A percentile compares a stretch with the other conserved stretches of the same genome.
Conservation (phyloP, 2,888 invertebrate genomes). For the Drosophila austrosaltans region DNA sequence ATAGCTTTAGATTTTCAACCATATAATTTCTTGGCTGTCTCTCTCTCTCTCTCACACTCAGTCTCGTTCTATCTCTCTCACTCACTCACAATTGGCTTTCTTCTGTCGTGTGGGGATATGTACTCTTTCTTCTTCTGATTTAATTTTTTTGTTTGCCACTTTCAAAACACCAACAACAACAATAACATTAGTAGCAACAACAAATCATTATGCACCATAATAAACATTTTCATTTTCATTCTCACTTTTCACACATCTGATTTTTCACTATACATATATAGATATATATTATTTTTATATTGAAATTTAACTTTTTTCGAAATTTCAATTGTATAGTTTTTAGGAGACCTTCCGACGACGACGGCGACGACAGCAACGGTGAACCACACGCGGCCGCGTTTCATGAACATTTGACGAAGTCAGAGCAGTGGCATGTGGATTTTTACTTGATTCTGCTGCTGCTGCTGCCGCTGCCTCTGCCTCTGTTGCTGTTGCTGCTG, state of each 20-base stretch:
- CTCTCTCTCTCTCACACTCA: constrained; percentile 45
- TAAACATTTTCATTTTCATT: constrained; percentile 65
- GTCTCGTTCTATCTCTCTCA: constrained; percentile 37
- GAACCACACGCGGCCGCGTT: constrained; percentile 79
- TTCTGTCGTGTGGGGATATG: constrained; percentile 34
- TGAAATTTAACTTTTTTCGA: constrained; percentile 26
- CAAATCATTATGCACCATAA: constrained; percentile 66
- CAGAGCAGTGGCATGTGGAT: constrained; percentile 66
- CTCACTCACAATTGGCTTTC: constrained; percentile 73
- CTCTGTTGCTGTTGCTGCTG: constrained; percentile 27
- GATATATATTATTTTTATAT: constrained; percentile 2
- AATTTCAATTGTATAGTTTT: constrained; percentile 17
- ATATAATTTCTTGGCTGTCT: constrained; percentile 43
- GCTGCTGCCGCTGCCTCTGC: constrained; percentile 34
- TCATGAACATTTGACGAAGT: constrained; percentile 77
- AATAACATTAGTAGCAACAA: constrained; percentile 13
- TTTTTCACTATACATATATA: constrained; percentile 20
- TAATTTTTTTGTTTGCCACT: constrained; percentile 45
- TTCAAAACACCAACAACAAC: constrained; percentile 25
- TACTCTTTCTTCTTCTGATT: constrained; percentile 39
- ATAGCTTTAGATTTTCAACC: constrained; percentile 76
- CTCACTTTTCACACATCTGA: constrained; percentile 67
- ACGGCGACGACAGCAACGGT: constrained; percentile 38
- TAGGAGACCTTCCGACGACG: constrained; percentile 30
- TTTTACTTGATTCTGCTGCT: constrained; percentile 60